Evolutionary conservation across 2,888 invertebrate species (phyloP).

Genomic region (Drosophila demipolita): DNA sequence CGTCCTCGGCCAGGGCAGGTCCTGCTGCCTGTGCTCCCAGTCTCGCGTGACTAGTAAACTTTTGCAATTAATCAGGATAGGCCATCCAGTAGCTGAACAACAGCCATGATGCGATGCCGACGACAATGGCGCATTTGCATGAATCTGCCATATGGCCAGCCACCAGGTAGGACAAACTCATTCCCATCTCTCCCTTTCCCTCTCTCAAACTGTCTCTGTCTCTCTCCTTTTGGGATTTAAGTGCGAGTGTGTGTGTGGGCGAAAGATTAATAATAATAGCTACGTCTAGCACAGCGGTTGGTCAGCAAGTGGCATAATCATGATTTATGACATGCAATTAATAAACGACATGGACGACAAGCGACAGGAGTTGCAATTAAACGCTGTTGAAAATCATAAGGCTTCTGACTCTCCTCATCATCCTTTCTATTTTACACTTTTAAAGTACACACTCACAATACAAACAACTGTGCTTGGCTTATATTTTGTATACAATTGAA

Average conservation of each 20-base stretch:
- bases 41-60: conserved; percentile 65
- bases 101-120: conserved; percentile 28
- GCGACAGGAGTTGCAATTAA: conserved; percentile 33
- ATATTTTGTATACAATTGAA: background rate
- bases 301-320: conserved; percentile 79
- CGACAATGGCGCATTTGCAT: conserved; percentile 70
- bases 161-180: conserved; percentile 44
- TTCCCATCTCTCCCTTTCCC: background rate
- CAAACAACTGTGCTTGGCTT: background rate
- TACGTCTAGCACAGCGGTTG: conserved; percentile 77
- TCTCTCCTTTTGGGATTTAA: background rate
- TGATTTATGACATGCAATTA: conserved; percentile 81
- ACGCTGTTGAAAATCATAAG: conserved; percentile 60
- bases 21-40: conserved; percentile 32
- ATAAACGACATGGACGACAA: conserved; percentile 66
- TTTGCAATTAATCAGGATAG: conserved; percentile 80
- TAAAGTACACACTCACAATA: conserved; percentile 50
- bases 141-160: conserved; percentile 65
- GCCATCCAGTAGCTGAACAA: conserved; percentile 45
- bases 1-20: conserved; percentile 2
- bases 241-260: conserved; percentile 57
- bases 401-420: background rate
- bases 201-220: background rate
- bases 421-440: conserved; percentile 46
- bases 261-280: conserved; percentile 80